These are phyloP conservation scores for Cuculus canorus DNA, from an alignment of 2,797 vertebrate genomes.

Conservation along the genomic window DNA sequence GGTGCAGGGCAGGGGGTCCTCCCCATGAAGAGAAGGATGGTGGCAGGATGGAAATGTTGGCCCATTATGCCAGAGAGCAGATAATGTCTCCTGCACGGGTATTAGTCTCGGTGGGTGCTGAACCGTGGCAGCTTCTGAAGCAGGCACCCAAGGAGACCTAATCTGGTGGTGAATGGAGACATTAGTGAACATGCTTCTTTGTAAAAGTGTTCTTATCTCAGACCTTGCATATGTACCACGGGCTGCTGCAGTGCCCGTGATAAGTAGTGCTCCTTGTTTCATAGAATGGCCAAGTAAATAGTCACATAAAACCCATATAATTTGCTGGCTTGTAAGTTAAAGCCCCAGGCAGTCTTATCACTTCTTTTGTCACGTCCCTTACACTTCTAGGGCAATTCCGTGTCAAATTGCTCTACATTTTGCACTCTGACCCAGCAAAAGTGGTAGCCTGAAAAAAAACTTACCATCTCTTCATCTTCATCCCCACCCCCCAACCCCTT, in stretches of 20 bases:
- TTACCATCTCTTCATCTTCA: neutral
- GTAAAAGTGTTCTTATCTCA: slow-evolving; percentile 43
- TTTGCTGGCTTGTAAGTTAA: slow-evolving; percentile 71
- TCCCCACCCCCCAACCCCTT: no score
- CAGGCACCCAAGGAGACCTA: slow-evolving; percentile 38
- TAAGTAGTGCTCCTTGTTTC: slow-evolving; percentile 60
- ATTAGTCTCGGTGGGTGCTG: slow-evolving; percentile 42
- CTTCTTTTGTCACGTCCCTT: slow-evolving; percentile 63
- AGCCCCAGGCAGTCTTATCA: slow-evolving; percentile 70
- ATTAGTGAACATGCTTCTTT: slow-evolving; percentile 45
- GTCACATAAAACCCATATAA: slow-evolving; percentile 71
- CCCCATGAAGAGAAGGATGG: neutral
- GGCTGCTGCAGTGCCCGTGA: slow-evolving; percentile 29
- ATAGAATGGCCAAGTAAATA: slow-evolving; percentile 61
- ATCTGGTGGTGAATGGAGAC: slow-evolving; percentile 55
- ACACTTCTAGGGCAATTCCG: slow-evolving; percentile 54
- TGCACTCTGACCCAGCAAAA: slow-evolving; percentile 27
- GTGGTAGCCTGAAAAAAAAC: slow-evolving; percentile 22
- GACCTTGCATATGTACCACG: slow-evolving; percentile 39
- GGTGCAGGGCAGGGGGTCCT: neutral
- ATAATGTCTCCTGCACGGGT: slow-evolving; percentile 47
- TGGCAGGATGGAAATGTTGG: slow-evolving; percentile 11
- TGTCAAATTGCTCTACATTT: slow-evolving; percentile 64
- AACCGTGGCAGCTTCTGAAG: slow-evolving; percentile 20
- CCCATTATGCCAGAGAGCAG: slow-evolving; percentile 23